Evolutionary conservation across 1,140 invertebrate genomes (phyloP).

Genomic region (Oryctes rhinoceros): DNA sequence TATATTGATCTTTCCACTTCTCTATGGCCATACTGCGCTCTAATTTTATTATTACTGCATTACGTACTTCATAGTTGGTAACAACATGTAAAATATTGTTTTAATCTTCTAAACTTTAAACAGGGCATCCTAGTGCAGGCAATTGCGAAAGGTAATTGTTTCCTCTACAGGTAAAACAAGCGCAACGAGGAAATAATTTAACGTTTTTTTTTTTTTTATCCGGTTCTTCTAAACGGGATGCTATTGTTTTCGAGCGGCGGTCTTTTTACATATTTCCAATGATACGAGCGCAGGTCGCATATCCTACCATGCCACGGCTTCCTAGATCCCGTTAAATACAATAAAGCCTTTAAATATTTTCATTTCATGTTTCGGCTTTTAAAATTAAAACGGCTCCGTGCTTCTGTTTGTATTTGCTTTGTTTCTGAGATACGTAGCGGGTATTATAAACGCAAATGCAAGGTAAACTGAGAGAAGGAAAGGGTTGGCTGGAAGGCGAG

Average conservation of each 20-base stretch:
- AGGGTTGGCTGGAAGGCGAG: neutral
- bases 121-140: neutral
- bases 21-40: no score
- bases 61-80: no score
- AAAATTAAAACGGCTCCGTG: slow-evolving; percentile 4
- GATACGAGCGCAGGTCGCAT: neutral
- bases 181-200: neutral
- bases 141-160: neutral
- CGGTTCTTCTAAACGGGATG: neutral
- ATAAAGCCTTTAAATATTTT: neutral
- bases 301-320: neutral
- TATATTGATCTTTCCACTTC: no score
- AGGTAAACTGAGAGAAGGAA: slow-evolving; percentile 3
- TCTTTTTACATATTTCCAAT: neutral
- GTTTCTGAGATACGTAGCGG: neutral
- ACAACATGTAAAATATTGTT: no score
- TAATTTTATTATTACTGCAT: no score
- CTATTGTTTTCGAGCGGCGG: neutral
- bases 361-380: slow-evolving; percentile 13
- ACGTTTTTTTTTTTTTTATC: neutral
- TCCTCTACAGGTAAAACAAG: neutral
- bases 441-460: slow-evolving; percentile 12
- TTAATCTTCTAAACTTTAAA: no score
- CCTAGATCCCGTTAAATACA: neutral
- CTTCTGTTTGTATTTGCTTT: slow-evolving; percentile 9